Evolutionary conservation across 2,888 invertebrate genomes (phyloP).

Genomic region (Sturmia bella): DNA sequence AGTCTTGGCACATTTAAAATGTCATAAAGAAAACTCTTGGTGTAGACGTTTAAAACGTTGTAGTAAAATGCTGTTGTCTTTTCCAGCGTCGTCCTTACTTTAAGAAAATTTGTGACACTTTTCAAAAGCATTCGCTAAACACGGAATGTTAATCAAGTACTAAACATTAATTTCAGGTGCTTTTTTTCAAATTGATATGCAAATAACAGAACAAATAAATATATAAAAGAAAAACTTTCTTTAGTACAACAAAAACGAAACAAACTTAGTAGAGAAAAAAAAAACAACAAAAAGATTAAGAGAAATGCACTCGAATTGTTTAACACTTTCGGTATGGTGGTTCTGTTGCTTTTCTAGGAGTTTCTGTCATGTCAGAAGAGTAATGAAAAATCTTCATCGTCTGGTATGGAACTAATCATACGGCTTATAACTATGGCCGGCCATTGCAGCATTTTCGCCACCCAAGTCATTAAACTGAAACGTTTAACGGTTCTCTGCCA

Average conservation of each 20-base stretch:
- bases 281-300: conserved; percentile 20
- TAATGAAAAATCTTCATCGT: conserved; percentile 77
- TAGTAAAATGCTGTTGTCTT: conserved; percentile 18
- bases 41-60: conserved; percentile 50
- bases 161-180: conserved; percentile 35
- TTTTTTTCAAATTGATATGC: background rate
- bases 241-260: conserved; percentile 57
- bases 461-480: conserved; percentile 78
- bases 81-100: conserved; percentile 4
- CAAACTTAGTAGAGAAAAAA: conserved; percentile 39
- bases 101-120: conserved; percentile 60
- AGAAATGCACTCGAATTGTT: conserved; percentile 58
- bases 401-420: conserved; percentile 78
- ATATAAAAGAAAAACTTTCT: conserved; percentile 6
- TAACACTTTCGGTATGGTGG: conserved; percentile 20
- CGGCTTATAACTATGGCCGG: conserved; percentile 79
- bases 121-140: conserved; percentile 47
- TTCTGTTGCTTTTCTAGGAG: conserved; percentile 32
- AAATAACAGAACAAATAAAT: conserved; percentile 17
- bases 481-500: conserved; percentile 78
- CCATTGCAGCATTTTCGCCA: conserved; percentile 80
- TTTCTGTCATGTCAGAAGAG: conserved; percentile 69
- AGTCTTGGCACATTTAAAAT: conserved; percentile 68
- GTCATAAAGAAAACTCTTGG: conserved; percentile 31
- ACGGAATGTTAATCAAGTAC: conserved; percentile 57